phyloP scores from a whole-genome alignment of 2,888 invertebrate species.

The Meiosimyza decipiens region DNA sequence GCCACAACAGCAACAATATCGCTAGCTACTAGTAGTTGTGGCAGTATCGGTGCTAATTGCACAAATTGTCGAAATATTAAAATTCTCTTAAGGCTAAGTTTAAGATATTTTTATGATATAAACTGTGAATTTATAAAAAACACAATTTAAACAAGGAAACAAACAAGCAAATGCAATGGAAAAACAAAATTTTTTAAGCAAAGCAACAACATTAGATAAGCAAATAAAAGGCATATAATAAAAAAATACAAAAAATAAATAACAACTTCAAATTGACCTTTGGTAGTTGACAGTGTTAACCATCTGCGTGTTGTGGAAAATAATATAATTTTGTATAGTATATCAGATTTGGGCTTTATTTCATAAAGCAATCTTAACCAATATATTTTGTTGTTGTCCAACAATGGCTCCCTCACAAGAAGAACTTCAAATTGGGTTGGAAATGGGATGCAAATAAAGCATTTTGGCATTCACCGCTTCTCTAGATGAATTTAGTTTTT shows the following conservation, averaged over 20 bases:
- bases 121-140: slow-evolving; percentile 60
- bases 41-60: slow-evolving; percentile 49
- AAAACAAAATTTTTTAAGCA: slow-evolving; percentile 6
- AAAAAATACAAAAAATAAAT: background rate
- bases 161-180: slow-evolving; percentile 20
- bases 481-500: too few relatives aligned
- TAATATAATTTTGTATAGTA: too few relatives aligned
- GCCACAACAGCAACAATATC: slow-evolving; percentile 32
- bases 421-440: too few relatives aligned
- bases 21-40: slow-evolving; percentile 36
- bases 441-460: too few relatives aligned
- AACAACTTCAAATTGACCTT: background rate
- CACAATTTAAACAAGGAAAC: slow-evolving; percentile 40
- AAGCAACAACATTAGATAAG: slow-evolving; percentile 11
- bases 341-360: too few relatives aligned
- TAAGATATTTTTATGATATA: slow-evolving; percentile 58
- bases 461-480: too few relatives aligned
- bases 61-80: slow-evolving; percentile 61
- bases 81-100: slow-evolving; percentile 56
- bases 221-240: background rate
- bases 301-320: too few relatives aligned
- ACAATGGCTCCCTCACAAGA: too few relatives aligned
- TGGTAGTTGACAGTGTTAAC: too few relatives aligned
- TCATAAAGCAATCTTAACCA: too few relatives aligned
- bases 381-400: too few relatives aligned